Percentiles rank a stretch among this genome's conserved stretches.
phyloP scores from a whole-genome alignment of 2,113 vertebrate genomes.

The Sinosuthora webbiana region DNA sequence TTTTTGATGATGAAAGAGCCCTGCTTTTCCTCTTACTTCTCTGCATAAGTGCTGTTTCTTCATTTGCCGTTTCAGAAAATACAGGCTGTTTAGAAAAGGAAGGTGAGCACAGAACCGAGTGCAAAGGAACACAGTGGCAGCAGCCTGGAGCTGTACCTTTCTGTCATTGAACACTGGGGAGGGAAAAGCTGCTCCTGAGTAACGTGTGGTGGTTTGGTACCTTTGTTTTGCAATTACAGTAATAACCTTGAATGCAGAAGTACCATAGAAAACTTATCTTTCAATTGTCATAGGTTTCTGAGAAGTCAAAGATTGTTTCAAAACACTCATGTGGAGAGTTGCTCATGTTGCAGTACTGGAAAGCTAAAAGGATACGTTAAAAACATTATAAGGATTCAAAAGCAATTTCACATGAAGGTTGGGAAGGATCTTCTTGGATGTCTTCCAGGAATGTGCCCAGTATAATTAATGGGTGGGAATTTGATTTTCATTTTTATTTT shows the following conservation, averaged over 20 bases:
- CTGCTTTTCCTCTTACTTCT: background rate
- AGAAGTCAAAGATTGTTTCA: background rate
- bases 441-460: background rate
- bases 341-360: background rate
- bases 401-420: background rate
- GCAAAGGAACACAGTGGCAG: accelerated
- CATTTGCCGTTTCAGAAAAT: background rate
- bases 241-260: background rate
- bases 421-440: background rate
- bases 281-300: background rate
- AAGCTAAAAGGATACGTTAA: background rate
- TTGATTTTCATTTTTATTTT: background rate
- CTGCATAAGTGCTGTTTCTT: background rate
- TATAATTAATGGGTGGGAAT: background rate
- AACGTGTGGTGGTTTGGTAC: background rate
- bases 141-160: background rate
- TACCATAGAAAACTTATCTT: background rate
- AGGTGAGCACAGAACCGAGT: accelerated
- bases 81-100: background rate
- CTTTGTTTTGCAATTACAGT: background rate
- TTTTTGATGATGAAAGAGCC: background rate
- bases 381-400: background rate
- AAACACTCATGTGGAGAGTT: background rate
- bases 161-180: background rate
- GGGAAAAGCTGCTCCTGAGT: background rate